Base-by-base conservation (phyloP, 2,888 invertebrate species). In the Allolobophora icterica region DNA sequence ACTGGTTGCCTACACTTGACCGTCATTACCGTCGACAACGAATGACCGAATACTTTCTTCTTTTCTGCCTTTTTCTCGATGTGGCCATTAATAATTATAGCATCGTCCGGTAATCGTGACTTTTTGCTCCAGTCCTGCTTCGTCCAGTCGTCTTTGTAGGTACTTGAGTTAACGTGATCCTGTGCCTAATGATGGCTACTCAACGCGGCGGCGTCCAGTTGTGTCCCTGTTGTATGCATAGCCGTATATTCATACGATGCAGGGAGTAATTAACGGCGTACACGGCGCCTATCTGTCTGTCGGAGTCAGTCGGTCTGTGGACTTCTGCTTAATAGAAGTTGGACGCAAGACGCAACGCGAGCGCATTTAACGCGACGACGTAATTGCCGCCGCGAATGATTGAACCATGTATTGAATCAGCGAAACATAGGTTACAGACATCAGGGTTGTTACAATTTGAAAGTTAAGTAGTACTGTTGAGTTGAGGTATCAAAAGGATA, bases 251-350 rank as follows among this genome's bases (percentile, higher is more conserved):
- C 30, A 8, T n/a, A n/a, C 71, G 71, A n/a, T 30, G 71, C 71
- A 71, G 71, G 71, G n/a, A 71, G 71, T 71, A 71, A 71, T 71
- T 71, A 71, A 71, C 71, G 11, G 71, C n/a, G 71, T 71, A 71
- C 24, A 24, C 71, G n/a, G 71, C 71, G n/a, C n/a, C 30, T 71
- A n/a, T 71, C 71, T 71, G 71, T 71, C 71, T 30, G 71, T 71
- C n/a, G 11, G 71, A 71, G 71, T 1, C 71, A 71, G 30, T 13
- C 8, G 71, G 71, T n/a, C 30, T 52, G n/a, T 71, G 71, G 71
- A n/a, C 30, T n/a, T 30, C 71, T 71, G 71, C 3, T 30, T 11
- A 71, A n/a, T 30, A n/a, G n/a, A 0, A 71, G 8, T 6, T 71
- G 71, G n/a, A 71, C n/a, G n/a, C 71, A 71, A n/a, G n/a, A n/a